These are phyloP conservation scores for Saccostrea glomerata DNA, from an alignment of 1,140 invertebrate species.

Conservation along the genomic window DNA sequence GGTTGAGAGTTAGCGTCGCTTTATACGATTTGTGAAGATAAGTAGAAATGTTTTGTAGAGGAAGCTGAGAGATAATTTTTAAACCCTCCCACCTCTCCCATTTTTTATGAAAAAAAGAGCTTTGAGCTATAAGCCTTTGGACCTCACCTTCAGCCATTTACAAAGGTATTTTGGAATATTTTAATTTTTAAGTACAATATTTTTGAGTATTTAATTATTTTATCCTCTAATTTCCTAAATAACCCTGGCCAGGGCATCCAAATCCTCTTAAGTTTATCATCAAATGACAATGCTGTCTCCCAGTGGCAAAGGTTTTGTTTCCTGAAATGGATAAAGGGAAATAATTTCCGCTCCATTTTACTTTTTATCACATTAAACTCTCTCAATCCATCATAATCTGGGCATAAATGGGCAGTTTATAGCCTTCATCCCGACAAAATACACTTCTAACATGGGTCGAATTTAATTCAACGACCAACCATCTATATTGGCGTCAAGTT, in stretches of 20 bases:
- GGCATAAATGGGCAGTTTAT: conserved; percentile 10
- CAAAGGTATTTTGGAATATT: too few species aligned
- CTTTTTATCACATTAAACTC: conserved; percentile 16
- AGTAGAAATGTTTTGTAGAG: too few species aligned
- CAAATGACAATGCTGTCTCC: neutral
- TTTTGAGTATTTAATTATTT: neutral
- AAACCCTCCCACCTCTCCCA: too few species aligned
- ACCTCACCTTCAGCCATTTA: too few species aligned
- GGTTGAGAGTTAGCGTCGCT: too few species aligned
- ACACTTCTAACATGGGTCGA: neutral
- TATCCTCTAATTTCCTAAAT: neutral
- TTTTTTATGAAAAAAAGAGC: too few species aligned
- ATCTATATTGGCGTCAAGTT: conserved; percentile 24
- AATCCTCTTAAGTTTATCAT: neutral
- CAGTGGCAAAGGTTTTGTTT: conserved; percentile 5
- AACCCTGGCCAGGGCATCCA: neutral
- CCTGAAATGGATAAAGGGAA: neutral
- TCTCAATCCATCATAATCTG: conserved; percentile 17
- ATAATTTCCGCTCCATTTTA: conserved; percentile 28
- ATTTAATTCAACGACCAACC: conserved; percentile 16
- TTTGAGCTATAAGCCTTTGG: too few species aligned
- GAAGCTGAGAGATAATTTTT: too few species aligned
- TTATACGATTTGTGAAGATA: too few species aligned
- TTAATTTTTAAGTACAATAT: too few species aligned
- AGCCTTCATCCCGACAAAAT: neutral